A percentile compares a stretch with the other conserved stretches of the same genome.
Evolutionary conservation across 2,888 invertebrate species (phyloP).

Genomic region (Noctua pronuba): DNA sequence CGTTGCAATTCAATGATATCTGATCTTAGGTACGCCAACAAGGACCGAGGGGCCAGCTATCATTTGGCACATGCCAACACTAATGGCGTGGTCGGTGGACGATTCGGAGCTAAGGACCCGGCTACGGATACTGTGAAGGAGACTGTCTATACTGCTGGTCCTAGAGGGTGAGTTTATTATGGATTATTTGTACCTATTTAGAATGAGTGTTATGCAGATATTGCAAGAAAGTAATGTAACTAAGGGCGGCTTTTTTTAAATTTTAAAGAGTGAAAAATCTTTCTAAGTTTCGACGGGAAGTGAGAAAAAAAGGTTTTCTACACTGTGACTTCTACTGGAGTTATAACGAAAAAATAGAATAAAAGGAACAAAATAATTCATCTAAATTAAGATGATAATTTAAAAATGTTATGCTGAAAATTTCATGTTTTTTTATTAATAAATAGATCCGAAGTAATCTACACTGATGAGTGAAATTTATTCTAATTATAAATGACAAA

Average conservation of each 20-base stretch:
- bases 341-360: not conserved
- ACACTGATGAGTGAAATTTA: not conserved
- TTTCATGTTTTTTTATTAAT: not conserved
- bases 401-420: not conserved
- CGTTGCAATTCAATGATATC: constrained; percentile 61
- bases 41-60: constrained; percentile 93
- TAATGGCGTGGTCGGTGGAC: constrained; percentile 92
- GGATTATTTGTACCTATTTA: not conserved
- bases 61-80: constrained; percentile 93
- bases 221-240: not conserved
- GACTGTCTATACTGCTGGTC: constrained; percentile 94
- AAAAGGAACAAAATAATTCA: not conserved
- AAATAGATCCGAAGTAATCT: not conserved
- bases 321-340: not conserved
- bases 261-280: not conserved
- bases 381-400: not conserved
- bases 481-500: not conserved
- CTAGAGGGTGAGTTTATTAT: constrained; percentile 90
- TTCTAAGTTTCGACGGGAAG: not conserved
- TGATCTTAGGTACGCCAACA: constrained; percentile 89
- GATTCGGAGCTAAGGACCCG: constrained; percentile 94
- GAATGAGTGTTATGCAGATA: not conserved
- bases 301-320: not conserved
- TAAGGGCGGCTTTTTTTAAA: not conserved
- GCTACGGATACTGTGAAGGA: constrained; percentile 92